Percentiles rank a stretch among this genome's conserved stretches.
Conservation (phyloP, 2,888 invertebrate species). For the Philonicus albiceps region DNA sequence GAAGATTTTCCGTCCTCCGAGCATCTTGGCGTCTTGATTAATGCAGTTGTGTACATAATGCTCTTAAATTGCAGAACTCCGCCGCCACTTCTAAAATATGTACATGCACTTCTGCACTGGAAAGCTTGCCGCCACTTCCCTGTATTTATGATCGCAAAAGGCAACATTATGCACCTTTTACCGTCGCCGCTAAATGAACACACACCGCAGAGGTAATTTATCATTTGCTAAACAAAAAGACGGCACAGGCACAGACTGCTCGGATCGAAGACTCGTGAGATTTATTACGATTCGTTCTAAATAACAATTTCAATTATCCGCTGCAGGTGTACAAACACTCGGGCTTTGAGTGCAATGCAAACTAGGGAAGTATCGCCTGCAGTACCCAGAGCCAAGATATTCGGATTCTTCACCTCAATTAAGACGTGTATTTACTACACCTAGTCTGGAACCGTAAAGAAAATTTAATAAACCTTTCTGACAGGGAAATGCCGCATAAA, state of each 20-base stretch:
- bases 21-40: constrained; percentile 15
- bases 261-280: constrained; percentile 29
- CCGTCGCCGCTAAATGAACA: background rate
- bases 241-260: background rate
- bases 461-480: background rate
- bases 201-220: constrained; percentile 1
- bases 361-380: background rate
- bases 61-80: constrained; percentile 16
- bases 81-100: background rate
- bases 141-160: constrained; percentile 6
- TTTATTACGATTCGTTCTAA: constrained; percentile 29
- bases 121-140: constrained; percentile 9
- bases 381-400: background rate
- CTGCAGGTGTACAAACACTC: constrained; percentile 1
- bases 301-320: constrained; percentile 5
- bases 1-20: background rate
- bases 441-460: background rate
- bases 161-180: constrained; percentile 20
- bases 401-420: background rate
- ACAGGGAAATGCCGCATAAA: background rate
- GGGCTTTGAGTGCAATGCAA: background rate
- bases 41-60: constrained; percentile 20
- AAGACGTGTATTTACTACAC: background rate
- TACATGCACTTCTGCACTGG: constrained; percentile 12
- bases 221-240: background rate